These are phyloP conservation scores for Scleropages formosus DNA, from an alignment of 2,797 vertebrate species.

Conservation along the genomic window DNA sequence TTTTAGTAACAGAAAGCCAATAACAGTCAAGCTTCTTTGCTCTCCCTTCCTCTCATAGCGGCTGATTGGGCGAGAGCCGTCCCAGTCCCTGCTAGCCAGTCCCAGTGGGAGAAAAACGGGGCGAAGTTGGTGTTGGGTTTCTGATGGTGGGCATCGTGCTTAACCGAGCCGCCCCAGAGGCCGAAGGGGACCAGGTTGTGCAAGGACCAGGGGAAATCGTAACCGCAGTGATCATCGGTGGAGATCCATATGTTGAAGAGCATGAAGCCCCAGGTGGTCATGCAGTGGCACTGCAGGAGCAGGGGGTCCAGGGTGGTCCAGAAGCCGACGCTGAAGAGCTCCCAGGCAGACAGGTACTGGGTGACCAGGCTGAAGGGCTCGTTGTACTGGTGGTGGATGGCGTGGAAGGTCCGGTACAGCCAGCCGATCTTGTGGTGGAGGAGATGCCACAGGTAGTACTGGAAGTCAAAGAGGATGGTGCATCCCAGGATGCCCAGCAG, in stretches of 20 bases:
- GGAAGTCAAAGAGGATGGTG: slow-evolving; percentile 75
- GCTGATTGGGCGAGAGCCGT: slow-evolving; percentile 40
- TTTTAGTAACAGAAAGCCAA: slow-evolving; percentile 4
- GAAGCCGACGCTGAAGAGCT: slow-evolving; percentile 73
- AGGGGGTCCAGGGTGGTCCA: slow-evolving; percentile 75
- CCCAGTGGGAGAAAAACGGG: slow-evolving; percentile 79
- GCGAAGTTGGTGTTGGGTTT: slow-evolving; percentile 72
- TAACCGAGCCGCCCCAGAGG: slow-evolving; percentile 72
- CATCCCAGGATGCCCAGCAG: slow-evolving; percentile 72
- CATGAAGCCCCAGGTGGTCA: slow-evolving; percentile 78
- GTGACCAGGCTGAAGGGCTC: slow-evolving; percentile 76
- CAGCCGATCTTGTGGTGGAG: slow-evolving; percentile 73
- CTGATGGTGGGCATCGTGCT: slow-evolving; percentile 74
- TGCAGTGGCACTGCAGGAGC: slow-evolving; percentile 74
- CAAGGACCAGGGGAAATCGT: slow-evolving; percentile 76
- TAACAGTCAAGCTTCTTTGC: slow-evolving; percentile 43
- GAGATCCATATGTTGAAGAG: slow-evolving; percentile 75
- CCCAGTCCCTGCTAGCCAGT: slow-evolving; percentile 68
- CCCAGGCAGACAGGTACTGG: slow-evolving; percentile 76
- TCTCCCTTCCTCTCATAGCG: slow-evolving; percentile 46
- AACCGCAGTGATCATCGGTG: slow-evolving; percentile 77
- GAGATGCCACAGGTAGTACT: slow-evolving; percentile 79
- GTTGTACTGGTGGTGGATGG: slow-evolving; percentile 74
- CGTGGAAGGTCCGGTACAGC: slow-evolving; percentile 77
- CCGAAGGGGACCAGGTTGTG: slow-evolving; percentile 75